phyloP scores from a whole-genome alignment of 1,140 invertebrate genomes.

The Trichomalopsis sarcophagae region DNA sequence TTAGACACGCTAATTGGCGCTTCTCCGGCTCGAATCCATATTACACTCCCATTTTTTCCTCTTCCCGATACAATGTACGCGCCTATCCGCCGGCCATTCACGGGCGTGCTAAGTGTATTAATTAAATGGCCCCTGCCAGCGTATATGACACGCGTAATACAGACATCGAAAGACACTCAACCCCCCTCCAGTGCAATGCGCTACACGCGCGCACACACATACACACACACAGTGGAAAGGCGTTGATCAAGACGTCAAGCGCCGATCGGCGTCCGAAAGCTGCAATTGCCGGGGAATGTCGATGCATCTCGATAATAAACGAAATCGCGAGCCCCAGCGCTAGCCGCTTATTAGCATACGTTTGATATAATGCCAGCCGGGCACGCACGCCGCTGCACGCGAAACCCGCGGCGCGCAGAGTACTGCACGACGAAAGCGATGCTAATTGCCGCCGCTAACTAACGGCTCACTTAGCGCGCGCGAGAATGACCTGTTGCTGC shows the following conservation, averaged over 20 bases:
- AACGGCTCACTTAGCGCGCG: constrained; percentile 62
- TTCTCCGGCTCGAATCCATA: neutral
- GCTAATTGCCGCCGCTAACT: constrained; percentile 64
- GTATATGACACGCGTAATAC: too few species aligned
- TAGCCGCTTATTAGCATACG: neutral
- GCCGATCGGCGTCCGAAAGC: too few species aligned
- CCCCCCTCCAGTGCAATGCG: too few species aligned
- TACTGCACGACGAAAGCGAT: constrained; percentile 35
- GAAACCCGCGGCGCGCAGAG: constrained; percentile 9
- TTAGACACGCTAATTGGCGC: constrained; percentile 31
- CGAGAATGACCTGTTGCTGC: constrained; percentile 1
- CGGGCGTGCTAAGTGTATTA: constrained; percentile 16
- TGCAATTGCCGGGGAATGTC: too few species aligned
- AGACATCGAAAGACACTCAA: too few species aligned
- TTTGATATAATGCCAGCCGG: neutral
- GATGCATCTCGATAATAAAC: neutral
- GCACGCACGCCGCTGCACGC: neutral
- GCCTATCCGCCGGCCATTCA: neutral
- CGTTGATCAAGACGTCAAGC: neutral
- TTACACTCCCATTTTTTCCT: neutral
- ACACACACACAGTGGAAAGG: neutral
- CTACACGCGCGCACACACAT: too few species aligned
- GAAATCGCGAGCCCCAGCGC: neutral
- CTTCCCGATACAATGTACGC: constrained; percentile 5
- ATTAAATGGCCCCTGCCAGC: neutral